A percentile compares a stretch with the other conserved stretches of the same genome.
Evolutionary conservation across 2,797 vertebrate species (phyloP).

Genomic region (Gila robusta): DNA sequence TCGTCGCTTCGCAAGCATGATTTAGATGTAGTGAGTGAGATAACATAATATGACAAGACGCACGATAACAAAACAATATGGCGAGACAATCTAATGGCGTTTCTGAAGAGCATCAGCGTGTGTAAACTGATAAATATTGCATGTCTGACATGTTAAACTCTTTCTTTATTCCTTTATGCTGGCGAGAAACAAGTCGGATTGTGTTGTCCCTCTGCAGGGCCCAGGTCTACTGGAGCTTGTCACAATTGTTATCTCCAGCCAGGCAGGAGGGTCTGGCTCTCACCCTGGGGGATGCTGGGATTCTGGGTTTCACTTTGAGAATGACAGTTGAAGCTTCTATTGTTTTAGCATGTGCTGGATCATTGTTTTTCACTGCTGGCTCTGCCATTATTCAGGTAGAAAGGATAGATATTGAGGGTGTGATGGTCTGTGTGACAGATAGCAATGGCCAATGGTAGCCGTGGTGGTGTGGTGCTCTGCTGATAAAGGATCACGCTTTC

Average conservation of each 20-base stretch:
- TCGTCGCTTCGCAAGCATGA: background rate
- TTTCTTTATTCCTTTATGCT: conserved; percentile 44
- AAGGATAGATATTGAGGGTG: background rate
- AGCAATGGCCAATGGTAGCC: background rate
- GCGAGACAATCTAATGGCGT: background rate
- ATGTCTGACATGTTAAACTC: conserved; percentile 28
- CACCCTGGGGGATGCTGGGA: conserved; percentile 22
- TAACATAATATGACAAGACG: background rate
- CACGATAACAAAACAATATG: background rate
- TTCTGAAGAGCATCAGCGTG: background rate
- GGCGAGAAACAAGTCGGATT: conserved; percentile 21
- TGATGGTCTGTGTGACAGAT: background rate
- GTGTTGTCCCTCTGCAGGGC: conserved; percentile 5
- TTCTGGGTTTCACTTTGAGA: conserved; percentile 21
- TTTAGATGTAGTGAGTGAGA: conserved; percentile 2
- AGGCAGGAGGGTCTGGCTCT: conserved; percentile 42
- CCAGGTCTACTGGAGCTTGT: conserved; percentile 53
- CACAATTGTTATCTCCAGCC: conserved; percentile 51
- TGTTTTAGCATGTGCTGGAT: conserved; percentile 30
- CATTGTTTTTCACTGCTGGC: conserved; percentile 26
- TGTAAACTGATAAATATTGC: conserved; percentile 48
- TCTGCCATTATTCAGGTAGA: background rate
- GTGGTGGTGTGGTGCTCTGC: background rate
- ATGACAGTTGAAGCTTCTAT: conserved; percentile 22
- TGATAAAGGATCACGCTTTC: conserved; percentile 4